phyloP scores from a whole-genome alignment of 2,113 vertebrate genomes.

The Amblyornis subalaris region DNA sequence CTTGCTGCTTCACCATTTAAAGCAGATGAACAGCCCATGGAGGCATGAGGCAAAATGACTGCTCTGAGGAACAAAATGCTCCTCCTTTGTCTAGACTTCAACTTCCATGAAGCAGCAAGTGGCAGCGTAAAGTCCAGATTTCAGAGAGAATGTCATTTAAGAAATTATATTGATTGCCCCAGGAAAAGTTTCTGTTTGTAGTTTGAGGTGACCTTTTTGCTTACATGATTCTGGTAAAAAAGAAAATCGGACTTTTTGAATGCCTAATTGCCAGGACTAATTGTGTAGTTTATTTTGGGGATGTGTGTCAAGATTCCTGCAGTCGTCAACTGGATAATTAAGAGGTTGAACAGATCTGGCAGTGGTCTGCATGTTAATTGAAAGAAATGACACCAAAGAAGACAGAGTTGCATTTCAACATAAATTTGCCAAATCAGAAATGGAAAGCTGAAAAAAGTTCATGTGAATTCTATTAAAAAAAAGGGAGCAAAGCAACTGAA shows the following conservation, averaged over 20 bases:
- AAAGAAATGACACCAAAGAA: neutral
- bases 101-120: neutral
- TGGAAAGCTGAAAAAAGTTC: neutral
- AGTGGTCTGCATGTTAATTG: neutral
- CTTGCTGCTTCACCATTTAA: neutral
- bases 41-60: neutral
- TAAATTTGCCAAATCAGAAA: neutral
- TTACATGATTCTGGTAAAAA: neutral
- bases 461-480: neutral
- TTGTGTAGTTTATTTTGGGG: neutral
- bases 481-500: neutral
- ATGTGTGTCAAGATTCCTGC: neutral
- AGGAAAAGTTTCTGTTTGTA: neutral
- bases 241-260: neutral
- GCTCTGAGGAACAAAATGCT: neutral
- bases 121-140: neutral
- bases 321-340: neutral
- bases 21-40: neutral
- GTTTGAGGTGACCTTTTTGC: neutral
- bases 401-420: neutral
- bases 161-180: neutral
- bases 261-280: neutral
- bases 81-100: neutral
- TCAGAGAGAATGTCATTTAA: neutral
- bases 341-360: neutral